phyloP scores from a whole-genome alignment of 53 echinoderm and acorn worm species.

The Holothuria leucospilota region DNA sequence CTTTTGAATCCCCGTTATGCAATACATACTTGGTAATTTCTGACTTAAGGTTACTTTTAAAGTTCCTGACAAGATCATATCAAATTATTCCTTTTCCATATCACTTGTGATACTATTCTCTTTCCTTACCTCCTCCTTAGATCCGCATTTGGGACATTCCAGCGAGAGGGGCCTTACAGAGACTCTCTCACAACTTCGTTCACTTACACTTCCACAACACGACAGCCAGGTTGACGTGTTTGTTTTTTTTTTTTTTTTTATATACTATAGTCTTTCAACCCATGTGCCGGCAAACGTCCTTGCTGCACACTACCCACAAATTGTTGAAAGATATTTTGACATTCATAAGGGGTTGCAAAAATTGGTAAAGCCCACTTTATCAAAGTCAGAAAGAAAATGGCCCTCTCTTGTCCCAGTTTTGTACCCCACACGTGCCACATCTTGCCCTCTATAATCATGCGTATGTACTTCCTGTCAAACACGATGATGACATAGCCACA shows the following conservation, averaged over 20 bases:
- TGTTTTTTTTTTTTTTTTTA: no score
- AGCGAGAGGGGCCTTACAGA: constrained; percentile 79
- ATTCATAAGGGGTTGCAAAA: constrained; percentile 69
- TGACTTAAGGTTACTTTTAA: no score
- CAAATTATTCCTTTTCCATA: no score
- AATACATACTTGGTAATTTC: no score
- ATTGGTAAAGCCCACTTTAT: constrained; percentile 51
- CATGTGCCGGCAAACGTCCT: constrained; percentile 73
- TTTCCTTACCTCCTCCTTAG: constrained; percentile 40
- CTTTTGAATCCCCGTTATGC: no score
- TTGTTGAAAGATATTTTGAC: constrained; percentile 84
- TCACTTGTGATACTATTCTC: no score
- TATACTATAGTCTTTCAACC: constrained; percentile 87
- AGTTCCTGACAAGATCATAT: no score
- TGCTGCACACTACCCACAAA: constrained; percentile 70
- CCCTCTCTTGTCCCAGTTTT: no score
- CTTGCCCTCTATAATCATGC: no score
- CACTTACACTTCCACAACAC: constrained; percentile 70
- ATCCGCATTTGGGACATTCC: constrained; percentile 92
- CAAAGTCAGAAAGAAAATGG: no score
- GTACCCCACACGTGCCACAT: no score
- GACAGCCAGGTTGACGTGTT: constrained; percentile 75
- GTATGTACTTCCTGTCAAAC: no score
- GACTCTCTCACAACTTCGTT: constrained; percentile 66
- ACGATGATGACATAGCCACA: constrained; percentile 39